Base-by-base conservation (phyloP, 2,797 vertebrate genomes). In the Alcedo quadribrachys region DNA sequence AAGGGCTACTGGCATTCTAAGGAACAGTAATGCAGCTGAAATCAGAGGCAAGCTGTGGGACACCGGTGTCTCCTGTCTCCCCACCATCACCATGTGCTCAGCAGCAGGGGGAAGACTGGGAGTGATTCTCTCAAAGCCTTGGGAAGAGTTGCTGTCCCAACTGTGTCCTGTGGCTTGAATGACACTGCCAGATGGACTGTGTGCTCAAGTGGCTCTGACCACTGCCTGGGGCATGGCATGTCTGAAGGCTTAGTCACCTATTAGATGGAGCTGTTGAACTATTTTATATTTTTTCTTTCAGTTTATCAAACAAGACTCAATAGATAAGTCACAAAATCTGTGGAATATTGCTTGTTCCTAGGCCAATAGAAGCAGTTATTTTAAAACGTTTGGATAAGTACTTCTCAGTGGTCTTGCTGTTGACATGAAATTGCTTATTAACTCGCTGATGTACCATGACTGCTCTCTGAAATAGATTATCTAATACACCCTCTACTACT, bases 221-320 rank as follows among this genome's bases (percentile, higher is more conserved):
- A 43, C 46, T 87, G 77, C n/a, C 86, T 73, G 65, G 45, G 60
- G 89, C 87, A 91, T 89, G 4, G 5, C 58, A 37, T 96, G 83
- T 87, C 87, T 95, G 61, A 89, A 51, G 33, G 43, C 67, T 95
- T 90, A 94, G 82, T 97, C 95, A 96, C 58, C 77, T 79, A 80
- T 76, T 79, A 82, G 84, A 45, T 81, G 66, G 93, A 87, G 74
- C 35, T 48, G 85, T 80, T 81, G 12, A 63, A 79, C 67, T 90
- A 55, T 50, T 51, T 25, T 25, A 9, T 12, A 76, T 92, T 91
- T 91, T 94, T 94, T 70, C 32, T 32, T 96, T 79, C 32, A 78
- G 6, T 71, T 96, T 85, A 50, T 37, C 18, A 22, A 60, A 58
- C 7, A 55, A 60, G 19, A 8, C 46, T 74, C 8, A 8, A n/a